Evolutionary conservation across 2,888 invertebrate species (phyloP), one percentile per base, ranked within the genome.

Genomic region (Agrochola lota): DNA sequence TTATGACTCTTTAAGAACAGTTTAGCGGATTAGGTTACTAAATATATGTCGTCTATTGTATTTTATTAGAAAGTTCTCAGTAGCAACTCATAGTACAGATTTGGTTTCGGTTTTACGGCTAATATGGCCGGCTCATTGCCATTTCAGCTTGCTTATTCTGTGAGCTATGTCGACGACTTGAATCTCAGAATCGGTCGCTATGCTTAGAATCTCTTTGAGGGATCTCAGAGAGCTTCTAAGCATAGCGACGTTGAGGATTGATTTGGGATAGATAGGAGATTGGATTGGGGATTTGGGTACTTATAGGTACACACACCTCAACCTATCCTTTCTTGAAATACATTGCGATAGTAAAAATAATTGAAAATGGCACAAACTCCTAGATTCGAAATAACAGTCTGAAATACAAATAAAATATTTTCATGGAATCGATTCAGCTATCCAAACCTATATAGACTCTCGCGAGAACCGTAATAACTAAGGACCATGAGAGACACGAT

Each of bases 351-450:
- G 0, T 52, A 63, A 23, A 40, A 63, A 68, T 40, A 55, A 46
- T 57, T 23, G 20, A 67, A 55, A 3, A 23, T 23, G 46, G 20
- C 9, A 49, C 23, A 57, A 40, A 49, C 5, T 17, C 30, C 15
- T 23, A 55, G 20, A 40, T 69, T 63, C 6, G 9, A 20, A 63
- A 78, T 62, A 68, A 69, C 55, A 12, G 68, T 40, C 52, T 68
- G 46, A 35, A 12, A 40, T 55, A 68, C n/a, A 20, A 63, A 63
- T 63, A 64, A 20, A 63, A 63, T 63, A 64, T 46, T 17, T 69
- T 55, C 78, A 2, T 1, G n/a, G 78, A 78, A 69, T 57, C 40
- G 17, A 64, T 17, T n/a, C 8, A 15, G 55, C 17, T 23, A 69
- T 30, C 12, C 2, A 62, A 17, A 75, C 49, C 23, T 43, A n/a